Conservation (phyloP, 2,888 invertebrate species). For the Tetragonula carbonaria region DNA sequence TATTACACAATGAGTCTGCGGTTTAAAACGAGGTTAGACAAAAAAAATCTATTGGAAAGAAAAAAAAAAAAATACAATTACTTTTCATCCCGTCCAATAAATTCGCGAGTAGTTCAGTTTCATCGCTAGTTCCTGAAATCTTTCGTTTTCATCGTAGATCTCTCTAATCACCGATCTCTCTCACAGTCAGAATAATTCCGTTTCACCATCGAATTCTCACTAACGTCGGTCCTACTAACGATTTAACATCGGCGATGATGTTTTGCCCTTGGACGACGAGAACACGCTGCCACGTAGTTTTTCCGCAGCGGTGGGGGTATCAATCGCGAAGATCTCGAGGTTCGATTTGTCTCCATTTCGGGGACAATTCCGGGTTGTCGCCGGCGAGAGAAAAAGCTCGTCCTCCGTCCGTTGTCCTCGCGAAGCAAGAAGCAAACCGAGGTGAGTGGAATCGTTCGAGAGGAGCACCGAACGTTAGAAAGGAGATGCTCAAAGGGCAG, state of each 20-base stretch:
- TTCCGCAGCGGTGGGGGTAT: neutral
- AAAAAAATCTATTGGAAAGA: too few relatives aligned
- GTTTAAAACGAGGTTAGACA: too few relatives aligned
- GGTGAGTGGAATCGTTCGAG: slow-evolving; percentile 11
- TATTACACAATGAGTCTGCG: too few relatives aligned
- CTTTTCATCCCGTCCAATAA: too few relatives aligned
- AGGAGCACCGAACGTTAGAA: slow-evolving; percentile 31
- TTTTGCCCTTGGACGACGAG: neutral
- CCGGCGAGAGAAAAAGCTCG: slow-evolving; percentile 7
- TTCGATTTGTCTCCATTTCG: slow-evolving; percentile 41
- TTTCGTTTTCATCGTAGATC: slow-evolving; percentile 19
- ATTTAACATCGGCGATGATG: slow-evolving; percentile 33
- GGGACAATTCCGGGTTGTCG: slow-evolving; percentile 24
- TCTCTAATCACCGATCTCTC: slow-evolving; percentile 17
- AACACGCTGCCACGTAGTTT: neutral
- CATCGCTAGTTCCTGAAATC: neutral
- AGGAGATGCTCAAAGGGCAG: slow-evolving; percentile 44
- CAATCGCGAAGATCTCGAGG: slow-evolving; percentile 19
- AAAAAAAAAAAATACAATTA: too few relatives aligned
- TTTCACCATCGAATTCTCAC: slow-evolving; percentile 58
- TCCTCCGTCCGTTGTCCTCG: slow-evolving; percentile 12
- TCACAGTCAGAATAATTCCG: slow-evolving; percentile 52
- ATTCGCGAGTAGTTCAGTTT: neutral
- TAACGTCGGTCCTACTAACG: slow-evolving; percentile 46
- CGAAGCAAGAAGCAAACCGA: slow-evolving; percentile 5